Evolutionary conservation across 2,113 vertebrate species (phyloP).

Genomic region (Spea bombifrons): DNA sequence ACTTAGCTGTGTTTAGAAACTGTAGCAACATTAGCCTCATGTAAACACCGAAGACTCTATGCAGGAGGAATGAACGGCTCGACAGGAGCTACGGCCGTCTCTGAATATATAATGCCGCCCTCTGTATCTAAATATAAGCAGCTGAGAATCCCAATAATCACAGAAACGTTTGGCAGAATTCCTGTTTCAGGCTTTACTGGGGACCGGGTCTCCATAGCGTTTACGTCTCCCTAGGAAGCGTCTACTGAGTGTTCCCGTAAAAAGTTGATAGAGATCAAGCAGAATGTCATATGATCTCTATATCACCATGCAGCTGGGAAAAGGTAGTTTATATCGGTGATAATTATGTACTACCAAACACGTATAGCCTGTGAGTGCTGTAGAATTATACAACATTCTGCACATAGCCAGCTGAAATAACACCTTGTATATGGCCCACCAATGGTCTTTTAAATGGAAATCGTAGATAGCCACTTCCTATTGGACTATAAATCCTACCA

Average conservation of each 20-base stretch:
- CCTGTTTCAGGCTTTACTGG: not conserved
- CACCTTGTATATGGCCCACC: too few species aligned
- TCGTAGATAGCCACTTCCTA: too few species aligned
- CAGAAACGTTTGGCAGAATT: not conserved
- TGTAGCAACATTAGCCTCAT: slow-evolving; percentile 37
- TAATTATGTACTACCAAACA: too few species aligned
- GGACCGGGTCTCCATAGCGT: not conserved
- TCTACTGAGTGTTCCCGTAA: too few species aligned
- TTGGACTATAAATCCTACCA: too few species aligned
- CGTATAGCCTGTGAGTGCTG: too few species aligned
- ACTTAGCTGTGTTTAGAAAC: slow-evolving; percentile 53
- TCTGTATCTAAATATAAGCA: slow-evolving; percentile 48
- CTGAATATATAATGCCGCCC: slow-evolving; percentile 58
- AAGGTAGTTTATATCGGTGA: too few species aligned
- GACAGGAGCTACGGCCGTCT: slow-evolving; percentile 43
- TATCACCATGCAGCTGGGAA: too few species aligned
- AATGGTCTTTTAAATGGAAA: too few species aligned
- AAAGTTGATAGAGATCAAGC: not conserved
- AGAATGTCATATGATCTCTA: not conserved
- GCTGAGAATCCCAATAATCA: slow-evolving; percentile 38
- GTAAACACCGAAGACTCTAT: slow-evolving; percentile 45
- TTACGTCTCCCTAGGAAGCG: too few species aligned
- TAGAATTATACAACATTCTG: too few species aligned
- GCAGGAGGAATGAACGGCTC: slow-evolving; percentile 48
- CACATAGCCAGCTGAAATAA: too few species aligned